phyloP scores from a whole-genome alignment of 2,113 vertebrate species.

The Patagioenas fasciata region DNA sequence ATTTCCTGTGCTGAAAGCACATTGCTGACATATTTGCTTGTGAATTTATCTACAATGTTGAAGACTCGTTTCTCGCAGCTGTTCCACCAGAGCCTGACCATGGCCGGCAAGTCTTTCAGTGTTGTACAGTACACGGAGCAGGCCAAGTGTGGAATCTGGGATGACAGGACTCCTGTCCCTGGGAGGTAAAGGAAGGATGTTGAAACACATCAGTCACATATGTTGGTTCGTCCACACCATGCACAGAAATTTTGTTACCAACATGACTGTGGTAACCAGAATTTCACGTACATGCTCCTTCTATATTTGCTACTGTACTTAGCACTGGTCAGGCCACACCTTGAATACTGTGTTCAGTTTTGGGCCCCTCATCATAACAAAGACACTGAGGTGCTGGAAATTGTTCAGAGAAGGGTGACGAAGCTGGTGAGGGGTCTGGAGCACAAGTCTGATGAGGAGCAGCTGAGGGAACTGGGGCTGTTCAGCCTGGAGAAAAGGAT shows the following conservation, averaged over 20 bases:
- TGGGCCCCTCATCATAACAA: too few relatives aligned
- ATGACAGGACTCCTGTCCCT: constrained; percentile 79
- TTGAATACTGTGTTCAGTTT: too few relatives aligned
- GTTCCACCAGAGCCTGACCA: constrained; percentile 98
- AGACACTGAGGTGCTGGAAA: too few relatives aligned
- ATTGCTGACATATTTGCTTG: constrained; percentile 89
- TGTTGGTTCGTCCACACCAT: not conserved
- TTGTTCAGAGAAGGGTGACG: too few relatives aligned
- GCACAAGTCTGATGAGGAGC: too few relatives aligned
- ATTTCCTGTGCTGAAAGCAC: constrained; percentile 95
- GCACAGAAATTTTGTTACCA: not conserved
- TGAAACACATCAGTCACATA: not conserved
- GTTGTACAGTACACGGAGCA: constrained; percentile 93
- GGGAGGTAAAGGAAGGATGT: not conserved
- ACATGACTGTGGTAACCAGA: not conserved
- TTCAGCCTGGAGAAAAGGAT: too few relatives aligned
- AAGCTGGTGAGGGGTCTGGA: too few relatives aligned
- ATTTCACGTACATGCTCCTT: not conserved
- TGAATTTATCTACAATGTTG: constrained; percentile 90
- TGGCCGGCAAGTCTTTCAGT: constrained; percentile 92
- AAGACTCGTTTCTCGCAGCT: constrained; percentile 95
- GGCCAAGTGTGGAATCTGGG: constrained; percentile 91
- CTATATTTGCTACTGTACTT: not conserved
- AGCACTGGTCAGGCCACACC: too few relatives aligned
- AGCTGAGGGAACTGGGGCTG: too few relatives aligned